phyloP scores from a whole-genome alignment of 2,797 vertebrate species.

The Pseudochromis fuscus region DNA sequence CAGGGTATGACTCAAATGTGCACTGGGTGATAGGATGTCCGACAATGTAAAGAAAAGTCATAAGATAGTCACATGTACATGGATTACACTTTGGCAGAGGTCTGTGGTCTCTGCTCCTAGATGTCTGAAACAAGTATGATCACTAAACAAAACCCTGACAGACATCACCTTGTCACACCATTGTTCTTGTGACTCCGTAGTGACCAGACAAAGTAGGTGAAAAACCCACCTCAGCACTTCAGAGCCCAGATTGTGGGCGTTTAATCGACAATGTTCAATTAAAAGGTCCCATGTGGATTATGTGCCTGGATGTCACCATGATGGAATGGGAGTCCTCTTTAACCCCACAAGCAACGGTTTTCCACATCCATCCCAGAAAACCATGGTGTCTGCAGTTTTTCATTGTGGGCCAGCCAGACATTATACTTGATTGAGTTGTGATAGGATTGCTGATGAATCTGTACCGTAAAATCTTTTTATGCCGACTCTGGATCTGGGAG shows the following conservation, averaged over 20 bases:
- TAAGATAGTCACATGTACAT: too few species aligned
- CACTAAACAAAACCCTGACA: slow-evolving; percentile 14
- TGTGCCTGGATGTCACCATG: slow-evolving; percentile 50
- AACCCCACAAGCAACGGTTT: slow-evolving; percentile 63
- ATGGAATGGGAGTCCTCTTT: slow-evolving; percentile 62
- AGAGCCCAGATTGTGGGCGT: slow-evolving; percentile 29
- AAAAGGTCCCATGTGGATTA: slow-evolving; percentile 61
- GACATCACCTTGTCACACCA: slow-evolving; percentile 8
- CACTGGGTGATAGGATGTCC: too few species aligned
- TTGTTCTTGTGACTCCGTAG: too few species aligned
- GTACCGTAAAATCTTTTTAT: slow-evolving; percentile 63
- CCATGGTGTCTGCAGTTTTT: slow-evolving; percentile 57
- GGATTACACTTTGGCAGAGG: too few species aligned
- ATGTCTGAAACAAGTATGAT: too few species aligned
- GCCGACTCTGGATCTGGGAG: slow-evolving; percentile 35
- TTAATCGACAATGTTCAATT: slow-evolving; percentile 58
- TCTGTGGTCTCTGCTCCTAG: too few species aligned
- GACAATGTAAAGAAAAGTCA: too few species aligned
- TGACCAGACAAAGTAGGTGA: slow-evolving; percentile 18
- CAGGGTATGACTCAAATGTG: too few species aligned
- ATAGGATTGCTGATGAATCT: slow-evolving; percentile 66
- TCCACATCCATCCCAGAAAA: slow-evolving; percentile 58
- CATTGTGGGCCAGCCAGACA: slow-evolving; percentile 48
- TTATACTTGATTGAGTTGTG: slow-evolving; percentile 60
- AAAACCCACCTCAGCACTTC: slow-evolving; percentile 53